Evolutionary conservation across 2,797 vertebrate species (phyloP), one percentile per base, ranked within the genome.

Genomic region (Microctenopoma steveboyesi): DNA sequence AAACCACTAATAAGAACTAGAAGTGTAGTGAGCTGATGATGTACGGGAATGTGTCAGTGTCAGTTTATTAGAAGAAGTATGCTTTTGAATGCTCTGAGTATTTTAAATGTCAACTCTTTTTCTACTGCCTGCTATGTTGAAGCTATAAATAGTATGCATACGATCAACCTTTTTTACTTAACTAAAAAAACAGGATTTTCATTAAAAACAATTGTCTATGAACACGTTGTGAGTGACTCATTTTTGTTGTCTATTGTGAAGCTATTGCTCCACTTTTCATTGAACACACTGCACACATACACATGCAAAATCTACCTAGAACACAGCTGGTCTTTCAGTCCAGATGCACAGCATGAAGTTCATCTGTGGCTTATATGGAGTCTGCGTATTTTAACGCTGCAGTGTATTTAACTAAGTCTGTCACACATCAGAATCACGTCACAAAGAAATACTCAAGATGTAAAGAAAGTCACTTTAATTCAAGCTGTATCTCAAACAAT

Each of bases 91-190:
- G 88, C 88, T 87, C 55, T 85, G 75, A 81, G 74, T 89, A 90
- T 91, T 92, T 92, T 86, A 85, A 91, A 86, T 91, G 86, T 92
- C 74, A 88, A 85, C 35, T 76, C 63, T 65, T 90, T 92, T 92
- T 91, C 81, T 92, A 92, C 88, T 91, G 89, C 92, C 90, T 93
- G 92, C 91, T 76, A 81, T 89, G 83, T 91, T 78, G 64, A 87
- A 89, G 86, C 82, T 92, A 90, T 91, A 89, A 88, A 90, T 92
- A 91, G 83, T 87, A 91, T 91, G 88, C 83, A 76, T 83, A 88
- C 82, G 86, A 84, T 79, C 77, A 81, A 83, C 16, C 55, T 79
- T 86, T 90, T 90, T 82, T 89, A 89, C 83, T 79, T 63, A 74
- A 79, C 47, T 3, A 64, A 68, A 68, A 78, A 70, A 81, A 79